Evolutionary conservation across 1,140 invertebrate genomes (phyloP), one percentile per base, ranked within the genome.

Genomic region (Aethina tumida): DNA sequence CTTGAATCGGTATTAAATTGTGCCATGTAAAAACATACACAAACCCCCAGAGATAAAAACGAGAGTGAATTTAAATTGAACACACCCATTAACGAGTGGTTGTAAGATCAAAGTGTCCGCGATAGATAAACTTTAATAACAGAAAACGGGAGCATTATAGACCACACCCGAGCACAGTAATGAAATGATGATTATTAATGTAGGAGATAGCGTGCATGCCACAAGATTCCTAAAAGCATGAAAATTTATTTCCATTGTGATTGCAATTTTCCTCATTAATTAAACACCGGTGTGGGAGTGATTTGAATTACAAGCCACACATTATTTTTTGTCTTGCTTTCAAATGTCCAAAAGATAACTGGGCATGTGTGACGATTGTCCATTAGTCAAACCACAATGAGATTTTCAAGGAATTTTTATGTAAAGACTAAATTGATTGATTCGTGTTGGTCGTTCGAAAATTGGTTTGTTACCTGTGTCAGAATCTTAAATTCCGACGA

Each of bases 401-500:
- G 6, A 31, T 14, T n/a, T 15, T 17, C 7, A 5, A 13, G 20
- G 14, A 32, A 32, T 7, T 26, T 34, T 28, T 34, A 28, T 19
- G 17, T 34, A 21, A 26, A 25, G 30, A 35, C 31, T 19, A 33
- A 26, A 25, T 28, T 20, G 38, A 12, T 17, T 18, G 15, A 32
- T 26, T 10, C 24, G 6, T 6, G 2, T 2, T 30, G 3, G 10
- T 15, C 13, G 16, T 34, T 35, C 9, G 12, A 34, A n/a, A 32
- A 27, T 27, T 18, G n/a, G 7, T n/a, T 42, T 42, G 41, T 35
- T 30, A 49, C 46, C 35, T 48, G 42, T 16, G 24, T 35, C 22
- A 37, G 32, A 27, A 45, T 43, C 42, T 49, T 53, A 26, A 49
- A 51, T 24, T 53, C 51, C 13, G 38, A 28, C 21, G 50, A 41